Base-by-base conservation (phyloP, 2,113 vertebrate species). In the Rousettus leschenaultii region DNA sequence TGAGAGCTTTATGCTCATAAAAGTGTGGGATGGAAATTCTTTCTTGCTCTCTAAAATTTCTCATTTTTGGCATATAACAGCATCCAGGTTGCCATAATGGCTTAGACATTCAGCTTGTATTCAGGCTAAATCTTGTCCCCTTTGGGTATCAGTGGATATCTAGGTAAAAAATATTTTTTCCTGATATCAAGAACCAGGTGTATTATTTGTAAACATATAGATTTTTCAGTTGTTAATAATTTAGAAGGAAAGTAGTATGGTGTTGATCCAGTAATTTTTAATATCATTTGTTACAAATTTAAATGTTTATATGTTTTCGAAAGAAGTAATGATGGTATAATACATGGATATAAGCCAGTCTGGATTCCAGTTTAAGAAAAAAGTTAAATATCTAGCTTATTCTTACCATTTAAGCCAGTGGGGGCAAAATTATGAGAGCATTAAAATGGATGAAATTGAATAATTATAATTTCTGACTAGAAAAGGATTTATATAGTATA, bases 141-240 rank as follows among this genome's bases (percentile, higher is more conserved):
- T 63, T 77, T 85, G 55, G 35, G 5, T 83, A 30, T 83, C 68
- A 19, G 85, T 83, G 22, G 59, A 48, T 92, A 95, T 70, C 11
- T 91, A 68, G 43, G 26, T 86, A 61, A 75, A 90, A 68, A 24
- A 19, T 78, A 85, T 9, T 53, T n/a, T 86, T 53, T 28, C 48
- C 71, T 91, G 9, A 24, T 51, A 24, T 21, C 61, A 83, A 68
- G 83, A 86, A 28, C 24, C 43, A 74, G 24, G 18, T 48, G 4
- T 92, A 43, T 61, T 92, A 45, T 75, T 83, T 94, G 15, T 94
- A 87, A 94, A 70, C 15, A 79, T 61, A 19, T 92, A 78, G 38
- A 40, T 48, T 82, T 93, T 91, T 59, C 15, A 88, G 0, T 91
- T 83, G 65, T 38, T 95, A 18, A 26, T 71, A 74, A 75, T 88